These are phyloP conservation scores for Anisognathus igniventris DNA, from an alignment of 2,797 vertebrate genomes.

Conservation along the genomic window DNA sequence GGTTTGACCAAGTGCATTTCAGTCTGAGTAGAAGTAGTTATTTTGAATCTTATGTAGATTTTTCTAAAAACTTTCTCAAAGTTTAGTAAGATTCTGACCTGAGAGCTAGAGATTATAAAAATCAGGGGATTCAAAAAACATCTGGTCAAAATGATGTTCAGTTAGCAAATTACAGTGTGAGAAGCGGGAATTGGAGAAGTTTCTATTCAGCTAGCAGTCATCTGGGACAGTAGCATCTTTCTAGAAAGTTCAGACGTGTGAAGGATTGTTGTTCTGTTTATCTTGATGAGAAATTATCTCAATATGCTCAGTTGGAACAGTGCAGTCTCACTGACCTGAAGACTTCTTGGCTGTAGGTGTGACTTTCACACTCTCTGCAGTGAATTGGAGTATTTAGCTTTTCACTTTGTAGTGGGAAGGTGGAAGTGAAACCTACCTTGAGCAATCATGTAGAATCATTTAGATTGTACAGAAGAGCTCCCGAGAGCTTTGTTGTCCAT, in stretches of 20 bases:
- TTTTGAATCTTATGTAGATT: not conserved
- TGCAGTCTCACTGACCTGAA: not conserved
- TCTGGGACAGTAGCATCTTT: not conserved
- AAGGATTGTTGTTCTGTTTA: not conserved
- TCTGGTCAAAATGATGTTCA: not conserved
- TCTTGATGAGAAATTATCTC: not conserved
- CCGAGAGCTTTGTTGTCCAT: not conserved
- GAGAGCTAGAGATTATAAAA: not conserved
- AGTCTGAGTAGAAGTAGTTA: not conserved
- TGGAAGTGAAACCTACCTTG: not conserved
- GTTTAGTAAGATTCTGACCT: not conserved
- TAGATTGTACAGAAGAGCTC: not conserved
- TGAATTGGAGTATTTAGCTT: not conserved
- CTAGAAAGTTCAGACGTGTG: not conserved
- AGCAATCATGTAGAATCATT: not conserved
- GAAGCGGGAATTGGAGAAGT: not conserved
- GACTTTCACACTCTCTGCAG: not conserved
- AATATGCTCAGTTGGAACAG: not conserved
- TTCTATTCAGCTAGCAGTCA: not conserved
- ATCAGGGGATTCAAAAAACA: not conserved
- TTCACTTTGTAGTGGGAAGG: not conserved
- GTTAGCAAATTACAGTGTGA: not conserved
- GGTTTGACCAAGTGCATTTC: not conserved
- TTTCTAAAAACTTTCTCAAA: not conserved
- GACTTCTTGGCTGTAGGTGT: not conserved